Evolutionary conservation across 2,797 vertebrate species (phyloP), one percentile per base, ranked within the genome.

Genomic region (Smutsia gigantea): DNA sequence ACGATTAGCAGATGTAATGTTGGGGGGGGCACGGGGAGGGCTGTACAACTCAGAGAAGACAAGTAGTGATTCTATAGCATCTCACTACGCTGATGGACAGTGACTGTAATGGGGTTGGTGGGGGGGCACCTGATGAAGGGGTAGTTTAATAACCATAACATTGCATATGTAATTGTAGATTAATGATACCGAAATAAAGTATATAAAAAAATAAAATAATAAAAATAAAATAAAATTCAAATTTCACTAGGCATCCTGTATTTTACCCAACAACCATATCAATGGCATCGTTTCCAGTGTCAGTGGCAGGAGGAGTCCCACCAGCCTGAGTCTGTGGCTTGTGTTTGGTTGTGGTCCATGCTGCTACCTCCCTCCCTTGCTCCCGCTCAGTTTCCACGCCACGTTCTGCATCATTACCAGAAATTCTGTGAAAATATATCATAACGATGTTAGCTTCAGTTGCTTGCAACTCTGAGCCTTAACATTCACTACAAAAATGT

Each of bases 311-410:
- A 71, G 13, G 10, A 23, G 27, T 49, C 59, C 53, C 18, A 15
- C 71, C 49, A 31, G 64, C 74, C 17, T 55, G 71, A 39, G 19
- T 27, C 7, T 75, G 31, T 59, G 51, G 29, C 46, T 85, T 57
- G 23, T 19, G 59, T 74, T 55, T 10, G 42, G 14, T 29, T 63
- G 63, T 55, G 25, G 23, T 78, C 46, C 51, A 64, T 4, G 37
- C 84, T 71, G 37, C 86, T 53, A 4, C 12, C 31, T 14, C 9
- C 5, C 6, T 49, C 42, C 42, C 51, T 81, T 53, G 27, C 61
- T 94, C 66, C 93, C 25, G 7, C 90, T 71, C 57, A 31, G 39
- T 87, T 93, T 89, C 69, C 64, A 96, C 92, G 4, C 21, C 69
- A 29, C 4, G 0, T 57, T 71, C 71, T 63, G 34, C n/a, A 29